Conservation (phyloP, 2,888 invertebrate genomes). For the Lutraria lutraria region DNA sequence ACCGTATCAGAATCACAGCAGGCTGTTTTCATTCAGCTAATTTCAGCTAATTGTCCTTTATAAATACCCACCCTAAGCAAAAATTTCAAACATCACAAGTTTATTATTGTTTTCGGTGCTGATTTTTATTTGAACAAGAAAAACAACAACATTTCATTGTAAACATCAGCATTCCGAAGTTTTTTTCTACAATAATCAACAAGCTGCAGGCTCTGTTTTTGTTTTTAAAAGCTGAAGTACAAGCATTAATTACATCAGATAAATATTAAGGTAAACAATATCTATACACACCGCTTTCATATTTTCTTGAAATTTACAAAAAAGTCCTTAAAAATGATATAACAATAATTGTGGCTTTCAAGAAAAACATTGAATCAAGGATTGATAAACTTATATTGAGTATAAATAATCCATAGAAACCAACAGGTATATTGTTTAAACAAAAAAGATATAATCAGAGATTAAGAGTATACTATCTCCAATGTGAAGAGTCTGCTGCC, state of each 20-base stretch:
- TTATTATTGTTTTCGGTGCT: background rate
- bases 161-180: background rate
- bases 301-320: background rate
- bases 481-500: background rate
- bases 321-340: background rate
- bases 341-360: background rate
- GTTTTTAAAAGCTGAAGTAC: background rate
- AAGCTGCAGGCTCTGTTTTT: background rate
- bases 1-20: background rate
- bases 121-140: background rate
- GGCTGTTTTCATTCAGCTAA: background rate
- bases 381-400: background rate
- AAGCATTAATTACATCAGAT: background rate
- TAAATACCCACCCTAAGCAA: background rate
- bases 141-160: background rate
- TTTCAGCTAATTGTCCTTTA: background rate
- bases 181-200: background rate
- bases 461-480: background rate
- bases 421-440: slow-evolving; percentile 15
- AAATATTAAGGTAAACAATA: background rate
- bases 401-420: background rate
- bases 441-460: slow-evolving; percentile 15
- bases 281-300: background rate
- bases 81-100: background rate
- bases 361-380: background rate